Conservation (phyloP, 2,113 vertebrate species). For the Pseudorectes ferrugineus region DNA sequence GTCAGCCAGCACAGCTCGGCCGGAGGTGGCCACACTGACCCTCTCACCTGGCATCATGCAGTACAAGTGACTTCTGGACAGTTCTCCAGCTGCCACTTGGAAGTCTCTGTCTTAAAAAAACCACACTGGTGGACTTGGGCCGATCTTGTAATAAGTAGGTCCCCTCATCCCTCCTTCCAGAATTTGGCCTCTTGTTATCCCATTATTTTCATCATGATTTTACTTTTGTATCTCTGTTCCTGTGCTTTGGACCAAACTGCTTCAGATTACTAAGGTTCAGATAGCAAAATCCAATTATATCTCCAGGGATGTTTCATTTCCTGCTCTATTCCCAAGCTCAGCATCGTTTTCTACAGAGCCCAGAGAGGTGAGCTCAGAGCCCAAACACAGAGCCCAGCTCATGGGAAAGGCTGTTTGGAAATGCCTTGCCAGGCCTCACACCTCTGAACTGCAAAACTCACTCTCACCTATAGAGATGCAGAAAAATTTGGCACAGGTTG, state of each 20-base stretch:
- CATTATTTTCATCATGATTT: not conserved
- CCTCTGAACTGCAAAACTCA: not conserved
- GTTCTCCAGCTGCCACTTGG: not conserved
- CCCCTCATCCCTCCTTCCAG: not conserved
- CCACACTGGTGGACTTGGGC: not conserved
- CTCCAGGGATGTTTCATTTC: not conserved
- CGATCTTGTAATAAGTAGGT: not conserved
- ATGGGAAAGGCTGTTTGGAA: not conserved
- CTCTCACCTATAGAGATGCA: not conserved
- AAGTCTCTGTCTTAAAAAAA: not conserved
- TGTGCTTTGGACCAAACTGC: not conserved
- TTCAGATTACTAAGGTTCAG: not conserved
- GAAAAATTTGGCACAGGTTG: not conserved
- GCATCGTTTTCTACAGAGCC: not conserved
- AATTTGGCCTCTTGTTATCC: not conserved
- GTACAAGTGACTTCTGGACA: not conserved
- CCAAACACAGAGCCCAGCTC: fast-evolving
- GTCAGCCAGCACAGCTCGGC: not conserved
- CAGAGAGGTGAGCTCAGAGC: not conserved
- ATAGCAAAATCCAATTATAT: not conserved
- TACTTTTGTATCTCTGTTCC: not conserved
- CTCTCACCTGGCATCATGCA: not conserved
- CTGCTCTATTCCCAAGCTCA: not conserved
- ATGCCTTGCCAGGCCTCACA: not conserved
- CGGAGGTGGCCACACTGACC: not conserved